A percentile compares a stretch with the other conserved stretches of the same genome.
Conservation (phyloP, 2,888 invertebrate species). For the Pyrochroa serraticornis region DNA sequence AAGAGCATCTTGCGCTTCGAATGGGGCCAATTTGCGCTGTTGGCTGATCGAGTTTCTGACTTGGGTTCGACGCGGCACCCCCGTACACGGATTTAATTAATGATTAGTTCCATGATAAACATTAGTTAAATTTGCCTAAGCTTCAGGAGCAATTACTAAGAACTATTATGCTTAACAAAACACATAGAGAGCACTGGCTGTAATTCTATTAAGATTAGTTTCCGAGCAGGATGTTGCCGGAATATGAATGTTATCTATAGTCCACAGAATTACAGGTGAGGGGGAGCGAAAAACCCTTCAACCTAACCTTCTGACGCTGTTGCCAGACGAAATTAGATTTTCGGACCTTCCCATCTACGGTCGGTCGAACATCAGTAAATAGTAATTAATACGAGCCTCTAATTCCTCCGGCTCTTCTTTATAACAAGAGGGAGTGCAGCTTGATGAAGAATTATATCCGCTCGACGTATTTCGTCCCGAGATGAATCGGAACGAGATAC, state of each 20-base stretch:
- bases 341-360: conserved; percentile 27
- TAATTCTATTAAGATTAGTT: conserved; percentile 37
- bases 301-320: conserved; percentile 3
- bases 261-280: conserved; percentile 33
- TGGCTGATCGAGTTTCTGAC: conserved; percentile 3
- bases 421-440: conserved; percentile 15
- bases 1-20: too few species aligned
- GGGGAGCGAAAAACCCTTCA: conserved; percentile 10
- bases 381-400: conserved; percentile 39
- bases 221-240: conserved; percentile 30
- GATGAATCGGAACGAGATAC: conserved; percentile 24
- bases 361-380: conserved; percentile 37
- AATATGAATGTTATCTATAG: conserved; percentile 38
- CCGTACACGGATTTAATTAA: conserved; percentile 17
- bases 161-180: conserved; percentile 33
- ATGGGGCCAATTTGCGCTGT: too few species aligned
- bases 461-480: conserved; percentile 22
- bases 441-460: conserved; percentile 37
- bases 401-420: conserved; percentile 28
- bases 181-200: conserved; percentile 29
- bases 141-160: conserved; percentile 31
- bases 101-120: conserved; percentile 30
- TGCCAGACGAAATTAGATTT: conserved; percentile 14
- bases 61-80: background rate
- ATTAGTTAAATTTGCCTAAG: conserved; percentile 32